phyloP scores from a whole-genome alignment of 2,113 vertebrate species.

The Vanacampus margaritifer region DNA sequence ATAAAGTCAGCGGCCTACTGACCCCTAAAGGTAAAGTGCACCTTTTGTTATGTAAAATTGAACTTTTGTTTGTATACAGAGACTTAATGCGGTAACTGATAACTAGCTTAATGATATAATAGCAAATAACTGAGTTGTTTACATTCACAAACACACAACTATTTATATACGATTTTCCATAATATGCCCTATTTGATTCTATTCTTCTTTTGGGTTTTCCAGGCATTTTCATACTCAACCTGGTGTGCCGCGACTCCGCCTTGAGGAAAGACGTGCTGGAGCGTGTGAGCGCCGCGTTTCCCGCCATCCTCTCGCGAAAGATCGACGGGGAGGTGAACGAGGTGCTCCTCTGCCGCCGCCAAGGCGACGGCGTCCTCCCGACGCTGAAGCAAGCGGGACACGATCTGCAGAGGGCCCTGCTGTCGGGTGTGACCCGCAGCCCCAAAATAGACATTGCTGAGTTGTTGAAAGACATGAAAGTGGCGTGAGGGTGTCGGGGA shows the following conservation, averaged over 20 bases:
- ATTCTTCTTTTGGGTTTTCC: neutral
- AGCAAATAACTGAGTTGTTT: neutral
- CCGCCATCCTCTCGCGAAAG: slow-evolving; percentile 73
- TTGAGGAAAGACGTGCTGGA: slow-evolving; percentile 79
- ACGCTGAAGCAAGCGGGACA: slow-evolving; percentile 66
- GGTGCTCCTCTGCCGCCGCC: slow-evolving; percentile 53
- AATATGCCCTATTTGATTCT: neutral
- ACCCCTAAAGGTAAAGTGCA: slow-evolving; percentile 75
- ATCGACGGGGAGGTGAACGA: slow-evolving; percentile 92
- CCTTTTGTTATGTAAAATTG: neutral
- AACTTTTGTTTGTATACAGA: neutral
- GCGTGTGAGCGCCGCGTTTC: slow-evolving; percentile 75
- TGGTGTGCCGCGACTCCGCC: slow-evolving; percentile 84
- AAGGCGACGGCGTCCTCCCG: slow-evolving; percentile 16
- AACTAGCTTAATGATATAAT: neutral
- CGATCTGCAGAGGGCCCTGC: slow-evolving; percentile 75
- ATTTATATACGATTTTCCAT: neutral
- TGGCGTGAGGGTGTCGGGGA: slow-evolving; percentile 67
- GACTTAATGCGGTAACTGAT: neutral
- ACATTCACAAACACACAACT: neutral
- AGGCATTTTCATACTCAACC: slow-evolving; percentile 93
- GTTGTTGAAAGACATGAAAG: slow-evolving; percentile 78
- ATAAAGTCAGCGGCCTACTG: slow-evolving; percentile 81
- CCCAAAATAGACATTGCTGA: slow-evolving; percentile 75
- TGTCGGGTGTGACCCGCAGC: slow-evolving; percentile 57